Evolutionary conservation across 2,888 invertebrate genomes (phyloP), one percentile per base, ranked within the genome.

Genomic region (Monoplex corrugatus): DNA sequence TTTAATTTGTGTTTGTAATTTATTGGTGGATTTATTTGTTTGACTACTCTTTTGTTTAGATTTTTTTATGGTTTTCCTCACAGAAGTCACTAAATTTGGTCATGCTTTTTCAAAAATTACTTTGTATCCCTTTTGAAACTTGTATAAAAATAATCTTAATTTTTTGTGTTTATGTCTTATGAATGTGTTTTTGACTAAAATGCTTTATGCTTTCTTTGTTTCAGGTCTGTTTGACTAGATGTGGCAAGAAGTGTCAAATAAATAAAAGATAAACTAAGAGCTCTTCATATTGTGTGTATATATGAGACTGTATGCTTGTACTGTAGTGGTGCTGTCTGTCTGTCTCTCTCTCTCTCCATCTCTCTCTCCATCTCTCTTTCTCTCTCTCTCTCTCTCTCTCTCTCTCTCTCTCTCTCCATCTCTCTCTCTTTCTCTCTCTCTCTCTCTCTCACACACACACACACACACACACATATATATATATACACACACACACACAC

Each of bases 201-300:
- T 19, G n/a, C n/a, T n/a, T n/a, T n/a, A 87, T 57, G 80, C 38
- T 57, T 85, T 89, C 86, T 87, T 72, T 91, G 44, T 89, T 89
- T 92, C 92, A 93, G 93, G 93, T 91, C 91, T 93, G 87, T 93
- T 93, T 89, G 93, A 93, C 91, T 93, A 92, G 38, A 85, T 23
- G 38, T 43, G 43, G 23, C 13, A 8, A 8, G n/a, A 45, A 43
- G n/a, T 32, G 45, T 6, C 75, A 78, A 78, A 78, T 78, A 78
- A 75, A 78, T 32, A 19, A 78, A 78, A 38, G 40, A n/a, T 13
- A 38, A 23, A n/a, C 13, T 3, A 10, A 72, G 72, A 32, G 32
- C 57, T 8, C 0, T 72, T 72, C 10, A 6, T n/a, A n/a, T 72
- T 10, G 32, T 83, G 45, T 83, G 45, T 68, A n/a, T 28, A n/a